Evolutionary conservation across 1,140 invertebrate genomes (phyloP).

Genomic region (Ostrea denselamellosa): DNA sequence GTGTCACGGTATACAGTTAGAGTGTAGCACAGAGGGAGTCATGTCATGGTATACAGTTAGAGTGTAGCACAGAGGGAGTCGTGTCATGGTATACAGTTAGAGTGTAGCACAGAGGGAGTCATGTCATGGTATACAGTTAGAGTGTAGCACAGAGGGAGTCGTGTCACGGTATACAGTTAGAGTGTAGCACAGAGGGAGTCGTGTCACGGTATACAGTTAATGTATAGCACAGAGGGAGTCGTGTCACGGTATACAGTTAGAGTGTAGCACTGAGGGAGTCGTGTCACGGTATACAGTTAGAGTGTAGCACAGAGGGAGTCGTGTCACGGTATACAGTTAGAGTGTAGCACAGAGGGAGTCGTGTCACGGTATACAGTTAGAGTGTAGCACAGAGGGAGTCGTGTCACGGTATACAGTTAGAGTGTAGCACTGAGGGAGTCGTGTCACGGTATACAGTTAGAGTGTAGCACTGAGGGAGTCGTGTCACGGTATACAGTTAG

Average conservation of each 20-base stretch:
- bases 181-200: too few species aligned
- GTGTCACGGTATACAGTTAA: too few species aligned
- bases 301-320: slow-evolving; percentile 97
- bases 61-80: slow-evolving; percentile 97
- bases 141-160: slow-evolving; percentile 97
- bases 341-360: too few species aligned
- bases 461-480: too few species aligned
- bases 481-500: slow-evolving; percentile 62
- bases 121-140: too few species aligned
- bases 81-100: slow-evolving; percentile 62
- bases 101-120: too few species aligned
- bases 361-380: too few species aligned
- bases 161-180: slow-evolving; percentile 62
- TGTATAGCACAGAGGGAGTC: slow-evolving; percentile 97
- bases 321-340: slow-evolving; percentile 62
- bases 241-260: slow-evolving; percentile 62
- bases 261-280: too few species aligned
- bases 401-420: slow-evolving; percentile 62
- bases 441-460: slow-evolving; percentile 62
- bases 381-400: slow-evolving; percentile 97
- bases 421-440: too few species aligned
- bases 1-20: slow-evolving; percentile 62
- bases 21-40: too few species aligned
- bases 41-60: too few species aligned
- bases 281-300: too few species aligned